Conservation (phyloP, 2,888 invertebrate genomes). For the Hypsopygia costalis region DNA sequence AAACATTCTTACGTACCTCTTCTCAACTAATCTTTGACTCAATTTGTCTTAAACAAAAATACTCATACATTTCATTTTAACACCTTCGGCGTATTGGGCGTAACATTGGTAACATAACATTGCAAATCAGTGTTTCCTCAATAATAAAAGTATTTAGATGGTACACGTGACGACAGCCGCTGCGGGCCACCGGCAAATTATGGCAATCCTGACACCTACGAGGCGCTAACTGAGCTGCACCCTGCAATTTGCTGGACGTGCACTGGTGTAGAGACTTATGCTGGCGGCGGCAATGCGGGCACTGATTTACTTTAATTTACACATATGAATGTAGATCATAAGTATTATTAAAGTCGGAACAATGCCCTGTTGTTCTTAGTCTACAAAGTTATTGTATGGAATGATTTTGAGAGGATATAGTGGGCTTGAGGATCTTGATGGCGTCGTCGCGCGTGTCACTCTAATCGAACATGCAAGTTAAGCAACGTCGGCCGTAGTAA, state of each 20-base stretch:
- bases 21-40: background rate
- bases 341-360: too few species aligned
- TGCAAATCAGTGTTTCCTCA: slow-evolving; percentile 49
- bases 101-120: slow-evolving; percentile 43
- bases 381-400: too few species aligned
- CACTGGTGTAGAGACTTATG: slow-evolving; percentile 21
- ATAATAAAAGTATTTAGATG: slow-evolving; percentile 70
- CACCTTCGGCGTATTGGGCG: slow-evolving; percentile 40
- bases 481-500: too few species aligned
- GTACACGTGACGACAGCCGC: slow-evolving; percentile 75
- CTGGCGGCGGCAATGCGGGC: slow-evolving; percentile 26
- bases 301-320: slow-evolving; percentile 52
- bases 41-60: background rate
- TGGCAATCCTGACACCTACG: slow-evolving; percentile 78
- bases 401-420: too few species aligned
- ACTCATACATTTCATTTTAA: slow-evolving; percentile 10
- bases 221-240: slow-evolving; percentile 74
- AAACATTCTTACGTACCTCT: too few species aligned
- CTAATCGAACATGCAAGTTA: too few species aligned
- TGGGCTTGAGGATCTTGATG: too few species aligned
- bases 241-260: slow-evolving; percentile 71
- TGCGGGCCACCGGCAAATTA: slow-evolving; percentile 71
- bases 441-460: too few species aligned
- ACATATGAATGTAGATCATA: slow-evolving; percentile 21
- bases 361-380: too few species aligned